These are phyloP conservation scores for Dinoponera quadriceps DNA, from an alignment of 1,140 invertebrate species.

Conservation along the genomic window DNA sequence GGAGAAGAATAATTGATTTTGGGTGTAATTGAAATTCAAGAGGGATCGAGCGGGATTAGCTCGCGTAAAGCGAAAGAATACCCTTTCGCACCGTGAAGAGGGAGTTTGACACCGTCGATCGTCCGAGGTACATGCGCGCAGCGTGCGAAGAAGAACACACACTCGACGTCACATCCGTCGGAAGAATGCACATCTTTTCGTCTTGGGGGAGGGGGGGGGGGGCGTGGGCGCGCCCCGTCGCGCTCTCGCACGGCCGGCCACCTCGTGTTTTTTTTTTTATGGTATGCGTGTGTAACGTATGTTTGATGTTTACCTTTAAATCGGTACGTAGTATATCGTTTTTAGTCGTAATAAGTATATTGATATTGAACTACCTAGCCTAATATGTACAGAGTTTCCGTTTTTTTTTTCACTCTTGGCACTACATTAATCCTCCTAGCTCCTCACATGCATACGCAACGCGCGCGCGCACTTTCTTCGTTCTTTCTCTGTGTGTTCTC, in stretches of 20 bases:
- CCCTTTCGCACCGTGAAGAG: slow-evolving; percentile 2
- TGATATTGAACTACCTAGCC: slow-evolving; percentile 84
- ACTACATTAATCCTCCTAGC: slow-evolving; percentile 76
- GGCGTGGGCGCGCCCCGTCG: slow-evolving; percentile 65
- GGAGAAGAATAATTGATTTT: too few relatives aligned
- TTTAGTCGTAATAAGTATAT: slow-evolving; percentile 83
- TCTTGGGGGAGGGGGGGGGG: too few relatives aligned
- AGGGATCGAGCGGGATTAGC: too few relatives aligned
- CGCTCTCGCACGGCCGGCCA: slow-evolving; percentile 73
- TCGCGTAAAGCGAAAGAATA: too few relatives aligned
- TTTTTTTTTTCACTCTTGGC: slow-evolving; percentile 81
- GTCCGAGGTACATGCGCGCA: slow-evolving; percentile 7
- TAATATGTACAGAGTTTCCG: slow-evolving; percentile 83
- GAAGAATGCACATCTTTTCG: slow-evolving; percentile 21
- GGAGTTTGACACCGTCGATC: slow-evolving; percentile 8
- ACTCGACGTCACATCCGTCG: slow-evolving; percentile 22
- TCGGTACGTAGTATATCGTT: slow-evolving; percentile 83
- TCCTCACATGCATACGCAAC: slow-evolving; percentile 45
- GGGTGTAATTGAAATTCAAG: too few relatives aligned
- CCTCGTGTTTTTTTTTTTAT: slow-evolving; percentile 72
- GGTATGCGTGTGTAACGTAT: slow-evolving; percentile 77
- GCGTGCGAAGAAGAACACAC: slow-evolving; percentile 27
- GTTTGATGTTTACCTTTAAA: slow-evolving; percentile 79
- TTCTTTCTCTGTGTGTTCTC: slow-evolving; percentile 32
- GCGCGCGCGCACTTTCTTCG: slow-evolving; percentile 7